Conservation (phyloP, 1,140 invertebrate genomes). For the Lepeophtheirus salmonis region DNA sequence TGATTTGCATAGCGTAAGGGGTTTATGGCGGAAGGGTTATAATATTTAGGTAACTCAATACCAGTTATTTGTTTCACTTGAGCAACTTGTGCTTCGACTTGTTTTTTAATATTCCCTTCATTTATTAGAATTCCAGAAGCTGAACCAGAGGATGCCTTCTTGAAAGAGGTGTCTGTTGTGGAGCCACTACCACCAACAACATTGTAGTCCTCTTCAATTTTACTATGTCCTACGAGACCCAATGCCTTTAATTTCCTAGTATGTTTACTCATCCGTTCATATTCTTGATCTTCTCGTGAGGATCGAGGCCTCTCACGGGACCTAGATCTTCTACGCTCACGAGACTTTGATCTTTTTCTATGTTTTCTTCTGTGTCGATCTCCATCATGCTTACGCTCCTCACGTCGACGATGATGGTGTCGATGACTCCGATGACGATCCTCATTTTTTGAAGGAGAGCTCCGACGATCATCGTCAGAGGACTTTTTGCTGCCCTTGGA, state of each 20-base stretch:
- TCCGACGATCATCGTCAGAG: neutral
- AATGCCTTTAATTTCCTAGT: neutral
- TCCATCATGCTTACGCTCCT: neutral
- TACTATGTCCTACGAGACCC: neutral
- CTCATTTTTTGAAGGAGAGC: neutral
- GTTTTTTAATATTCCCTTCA: neutral
- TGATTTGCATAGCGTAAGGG: conserved; percentile 16
- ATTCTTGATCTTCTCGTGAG: conserved; percentile 5
- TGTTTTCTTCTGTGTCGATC: neutral
- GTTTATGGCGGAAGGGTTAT: conserved; percentile 14
- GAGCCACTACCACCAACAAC: neutral
- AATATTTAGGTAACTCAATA: conserved; percentile 14
- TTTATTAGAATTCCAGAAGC: neutral
- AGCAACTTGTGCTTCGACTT: neutral
- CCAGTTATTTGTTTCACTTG: conserved; percentile 3
- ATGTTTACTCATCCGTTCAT: neutral
- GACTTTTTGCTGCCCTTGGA: neutral
- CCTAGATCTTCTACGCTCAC: conserved; percentile 2
- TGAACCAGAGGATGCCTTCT: neutral
- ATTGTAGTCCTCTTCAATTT: neutral
- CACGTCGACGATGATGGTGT: neutral
- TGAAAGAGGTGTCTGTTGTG: too few relatives aligned
- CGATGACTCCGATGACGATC: too few relatives aligned
- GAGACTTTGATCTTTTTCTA: neutral
- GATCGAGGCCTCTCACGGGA: neutral